Percentiles rank a stretch among this genome's conserved stretches.
Evolutionary conservation across 2,797 vertebrate genomes (phyloP).

Genomic region (Paramormyrops hopkinsi): DNA sequence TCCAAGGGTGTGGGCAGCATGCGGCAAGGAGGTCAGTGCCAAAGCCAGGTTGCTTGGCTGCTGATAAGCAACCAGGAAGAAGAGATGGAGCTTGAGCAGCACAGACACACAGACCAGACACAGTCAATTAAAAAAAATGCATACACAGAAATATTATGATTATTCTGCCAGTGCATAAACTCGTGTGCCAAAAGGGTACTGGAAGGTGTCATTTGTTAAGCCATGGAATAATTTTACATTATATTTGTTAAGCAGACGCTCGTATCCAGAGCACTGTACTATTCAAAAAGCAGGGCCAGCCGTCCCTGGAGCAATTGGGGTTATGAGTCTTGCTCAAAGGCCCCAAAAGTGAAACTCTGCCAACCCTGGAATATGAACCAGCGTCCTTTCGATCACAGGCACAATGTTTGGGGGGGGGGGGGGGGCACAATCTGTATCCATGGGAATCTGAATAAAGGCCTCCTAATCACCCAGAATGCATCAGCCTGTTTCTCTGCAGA

Average conservation of each 20-base stretch:
- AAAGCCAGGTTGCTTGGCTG: not conserved
- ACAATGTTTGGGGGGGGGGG: not conserved
- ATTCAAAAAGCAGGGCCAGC: not conserved
- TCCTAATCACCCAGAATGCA: not conserved
- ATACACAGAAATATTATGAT: not conserved
- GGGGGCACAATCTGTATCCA: not conserved
- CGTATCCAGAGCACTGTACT: not conserved
- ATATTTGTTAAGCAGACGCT: not conserved
- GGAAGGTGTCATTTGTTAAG: not conserved
- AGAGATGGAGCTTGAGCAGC: not conserved
- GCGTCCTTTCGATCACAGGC: not conserved
- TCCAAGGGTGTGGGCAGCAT: not conserved
- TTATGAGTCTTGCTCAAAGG: not conserved
- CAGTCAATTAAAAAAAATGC: not conserved
- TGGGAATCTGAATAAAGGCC: not conserved
- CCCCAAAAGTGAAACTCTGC: not conserved
- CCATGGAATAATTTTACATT: not conserved
- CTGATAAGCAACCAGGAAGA: not conserved
- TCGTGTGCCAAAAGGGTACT: not conserved
- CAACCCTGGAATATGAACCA: not conserved
- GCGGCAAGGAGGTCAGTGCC: not conserved
- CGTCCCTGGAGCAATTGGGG: not conserved
- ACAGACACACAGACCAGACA: not conserved
- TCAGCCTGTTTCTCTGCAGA: not conserved
- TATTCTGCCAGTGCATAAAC: not conserved